These are phyloP conservation scores for Eleginops maclovinus DNA, from an alignment of 2,113 vertebrate species.

Conservation along the genomic window DNA sequence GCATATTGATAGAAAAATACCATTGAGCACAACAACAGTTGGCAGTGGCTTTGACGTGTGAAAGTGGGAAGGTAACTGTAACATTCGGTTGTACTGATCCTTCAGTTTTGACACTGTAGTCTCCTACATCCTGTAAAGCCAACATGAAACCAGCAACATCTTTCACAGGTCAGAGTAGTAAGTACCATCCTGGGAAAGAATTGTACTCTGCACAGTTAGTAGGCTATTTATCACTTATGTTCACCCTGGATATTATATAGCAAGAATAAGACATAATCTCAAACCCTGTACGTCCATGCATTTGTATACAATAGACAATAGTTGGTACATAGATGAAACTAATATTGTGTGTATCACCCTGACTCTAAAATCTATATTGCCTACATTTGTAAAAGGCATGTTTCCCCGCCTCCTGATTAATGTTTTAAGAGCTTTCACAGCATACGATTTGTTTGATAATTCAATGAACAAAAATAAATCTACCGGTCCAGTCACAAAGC, in stretches of 20 bases:
- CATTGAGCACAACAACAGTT: conserved; percentile 47
- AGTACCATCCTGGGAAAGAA: conserved; percentile 19
- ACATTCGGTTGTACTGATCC: conserved; percentile 54
- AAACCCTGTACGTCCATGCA: conserved; percentile 31
- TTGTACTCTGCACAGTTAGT: not conserved
- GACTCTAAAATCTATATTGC: not conserved
- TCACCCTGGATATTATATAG: conserved; percentile 12
- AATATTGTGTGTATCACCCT: not conserved
- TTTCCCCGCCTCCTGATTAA: no score
- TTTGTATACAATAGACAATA: not conserved
- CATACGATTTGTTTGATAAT: no score
- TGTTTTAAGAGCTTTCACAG: no score
- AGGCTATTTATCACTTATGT: not conserved
- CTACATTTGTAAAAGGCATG: no score
- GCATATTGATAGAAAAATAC: conserved; percentile 65
- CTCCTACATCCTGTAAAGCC: not conserved
- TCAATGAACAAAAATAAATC: no score
- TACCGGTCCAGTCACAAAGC: not conserved
- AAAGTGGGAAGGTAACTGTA: conserved; percentile 48
- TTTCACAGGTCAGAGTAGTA: conserved; percentile 13
- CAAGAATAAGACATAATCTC: conserved; percentile 13
- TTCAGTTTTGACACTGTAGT: not conserved
- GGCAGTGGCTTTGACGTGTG: conserved; percentile 48
- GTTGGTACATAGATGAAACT: conserved; percentile 3
- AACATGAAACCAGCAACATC: conserved; percentile 11